Base-by-base conservation (phyloP, 1,140 invertebrate genomes). In the Vanessa tameamea region DNA sequence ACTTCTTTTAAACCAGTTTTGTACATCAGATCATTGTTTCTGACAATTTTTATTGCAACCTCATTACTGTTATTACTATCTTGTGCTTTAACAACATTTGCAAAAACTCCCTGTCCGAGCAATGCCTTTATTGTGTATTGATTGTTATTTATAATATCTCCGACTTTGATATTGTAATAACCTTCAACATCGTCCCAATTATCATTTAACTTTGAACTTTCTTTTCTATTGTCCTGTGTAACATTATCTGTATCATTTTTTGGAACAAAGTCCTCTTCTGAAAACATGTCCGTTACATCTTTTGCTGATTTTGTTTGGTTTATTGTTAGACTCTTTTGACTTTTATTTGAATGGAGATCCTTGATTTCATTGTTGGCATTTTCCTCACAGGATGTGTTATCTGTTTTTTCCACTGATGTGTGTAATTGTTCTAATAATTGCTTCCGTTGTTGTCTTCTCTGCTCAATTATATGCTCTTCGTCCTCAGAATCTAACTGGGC, bases 171-270 rank as follows among this genome's bases (percentile, higher is more conserved):
- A 69, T 98, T 95, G 89, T 98, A 99, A 92, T 99, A 99, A 61
- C 99, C 99, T 94, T 99, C 99, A 47, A 97, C 96, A 94, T 99
- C 99, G 92, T 99, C 99, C 98, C 99, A 99, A 89, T 99, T 99
- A 91, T 99, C 99, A 37, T 96, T 97, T 16, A 99, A 93, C 82
- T 96, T 95, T 4, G 96, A 96, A 94, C 97, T 98, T 83, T 97
- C 96, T 59, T 95, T 94, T 64, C 94, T 95, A 76, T 94, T 89
- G 80, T 94, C 95, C 93, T 96, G 93, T 75, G 94, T 94, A 31
- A 97, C 94, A 51, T 94, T 95, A 48, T 96, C 96, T 83, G 95
- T 96, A 93, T 96, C 93, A 23, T 95, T 95, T 90, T 94, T 84
- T 70, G 75, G 59, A 15, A 65, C 66, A 84, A 92, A 91, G 65